Percentiles rank a stretch among this genome's conserved stretches.
Evolutionary conservation across 2,113 vertebrate species (phyloP).

Genomic region (Crypturellus undulatus): DNA sequence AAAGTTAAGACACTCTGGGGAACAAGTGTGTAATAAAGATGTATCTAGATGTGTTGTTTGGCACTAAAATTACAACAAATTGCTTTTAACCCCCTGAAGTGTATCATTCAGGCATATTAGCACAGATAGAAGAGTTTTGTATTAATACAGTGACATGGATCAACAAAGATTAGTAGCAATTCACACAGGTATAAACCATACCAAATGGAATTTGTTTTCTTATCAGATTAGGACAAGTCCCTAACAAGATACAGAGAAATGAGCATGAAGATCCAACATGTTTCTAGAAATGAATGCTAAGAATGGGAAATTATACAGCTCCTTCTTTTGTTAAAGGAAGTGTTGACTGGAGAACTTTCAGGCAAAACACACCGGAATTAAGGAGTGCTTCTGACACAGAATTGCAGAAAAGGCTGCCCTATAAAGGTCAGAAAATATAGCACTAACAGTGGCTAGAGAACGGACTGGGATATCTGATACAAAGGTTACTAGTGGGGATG

Average conservation of each 20-base stretch:
- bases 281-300: neutral
- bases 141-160: neutral
- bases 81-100: neutral
- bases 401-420: conserved; percentile 61
- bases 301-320: neutral
- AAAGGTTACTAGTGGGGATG: conserved; percentile 62
- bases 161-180: neutral
- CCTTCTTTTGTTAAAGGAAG: neutral
- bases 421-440: conserved; percentile 66
- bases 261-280: neutral
- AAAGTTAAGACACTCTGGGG: neutral
- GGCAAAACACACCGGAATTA: conserved; percentile 56
- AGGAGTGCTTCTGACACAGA: conserved; percentile 49
- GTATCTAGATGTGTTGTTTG: neutral
- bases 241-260: neutral
- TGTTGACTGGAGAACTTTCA: conserved; percentile 49
- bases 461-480: conserved; percentile 54
- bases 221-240: neutral
- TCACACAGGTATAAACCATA: neutral
- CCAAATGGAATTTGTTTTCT: neutral
- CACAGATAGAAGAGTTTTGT: neutral
- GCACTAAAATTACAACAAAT: conserved; percentile 13
- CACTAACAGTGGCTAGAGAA: conserved; percentile 59
- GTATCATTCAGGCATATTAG: conserved; percentile 13
- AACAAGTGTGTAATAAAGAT: neutral